Conservation (phyloP, 2,888 invertebrate genomes). For the Timema cristinae region DNA sequence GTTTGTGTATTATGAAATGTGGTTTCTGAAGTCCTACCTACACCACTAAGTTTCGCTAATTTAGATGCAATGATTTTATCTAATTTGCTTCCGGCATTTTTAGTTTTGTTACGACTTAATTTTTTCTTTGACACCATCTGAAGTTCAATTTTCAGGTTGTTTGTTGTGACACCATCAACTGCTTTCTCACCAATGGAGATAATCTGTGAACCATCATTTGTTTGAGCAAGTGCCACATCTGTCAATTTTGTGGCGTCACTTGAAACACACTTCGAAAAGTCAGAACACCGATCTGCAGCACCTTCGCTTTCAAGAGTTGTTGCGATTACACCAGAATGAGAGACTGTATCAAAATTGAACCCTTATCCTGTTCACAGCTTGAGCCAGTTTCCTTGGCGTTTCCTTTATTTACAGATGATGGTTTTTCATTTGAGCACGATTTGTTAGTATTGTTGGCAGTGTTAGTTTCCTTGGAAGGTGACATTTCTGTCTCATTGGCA, state of each 20-base stretch:
- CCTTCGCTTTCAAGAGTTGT: background rate
- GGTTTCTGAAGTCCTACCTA: too few species aligned
- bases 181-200: too few species aligned
- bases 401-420: background rate
- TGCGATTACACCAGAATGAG: constrained; percentile 4
- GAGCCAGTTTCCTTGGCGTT: too few species aligned
- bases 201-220: background rate
- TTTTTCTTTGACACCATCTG: background rate
- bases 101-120: too few species aligned
- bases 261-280: too few species aligned
- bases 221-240: background rate
- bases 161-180: background rate
- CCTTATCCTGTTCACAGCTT: too few species aligned
- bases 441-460: constrained; percentile 2
- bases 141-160: background rate
- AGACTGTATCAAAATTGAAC: too few species aligned
- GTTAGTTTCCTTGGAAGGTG: constrained; percentile 19
- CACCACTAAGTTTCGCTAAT: too few species aligned
- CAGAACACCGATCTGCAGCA: too few species aligned
- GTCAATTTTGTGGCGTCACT: background rate
- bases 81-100: too few species aligned
- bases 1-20: too few species aligned
- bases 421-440: constrained; percentile 8
- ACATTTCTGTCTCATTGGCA: background rate
- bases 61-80: too few species aligned